These are phyloP conservation scores for Tetanocera ferruginea DNA, from an alignment of 2,888 invertebrate species.

Conservation along the genomic window DNA sequence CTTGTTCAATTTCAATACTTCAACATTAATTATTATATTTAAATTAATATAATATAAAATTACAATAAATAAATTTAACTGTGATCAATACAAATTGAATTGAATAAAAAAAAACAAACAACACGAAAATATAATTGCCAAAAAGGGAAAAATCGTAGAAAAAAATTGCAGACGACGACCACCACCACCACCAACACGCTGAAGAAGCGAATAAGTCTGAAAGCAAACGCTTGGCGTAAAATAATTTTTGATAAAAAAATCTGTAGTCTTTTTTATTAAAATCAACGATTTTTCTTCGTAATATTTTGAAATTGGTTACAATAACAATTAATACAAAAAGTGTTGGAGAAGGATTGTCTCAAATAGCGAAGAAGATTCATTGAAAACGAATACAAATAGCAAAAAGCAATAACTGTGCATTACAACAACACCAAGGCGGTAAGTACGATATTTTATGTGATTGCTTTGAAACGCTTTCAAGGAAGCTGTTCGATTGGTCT, in stretches of 20 bases:
- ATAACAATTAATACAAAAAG: background rate
- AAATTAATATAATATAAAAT: slow-evolving; percentile 58
- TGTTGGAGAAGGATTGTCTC: background rate
- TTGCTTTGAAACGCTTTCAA: background rate
- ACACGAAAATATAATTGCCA: slow-evolving; percentile 42
- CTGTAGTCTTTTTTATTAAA: slow-evolving; percentile 2
- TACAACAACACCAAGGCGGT: slow-evolving; percentile 31
- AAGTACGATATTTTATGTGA: slow-evolving; percentile 2
- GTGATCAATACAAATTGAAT: slow-evolving; percentile 59
- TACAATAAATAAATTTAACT: slow-evolving; percentile 60
- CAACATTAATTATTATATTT: slow-evolving; percentile 61
- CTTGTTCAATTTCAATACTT: slow-evolving; percentile 67
- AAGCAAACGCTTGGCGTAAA: slow-evolving; percentile 47
- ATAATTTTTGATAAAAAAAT: slow-evolving; percentile 25
- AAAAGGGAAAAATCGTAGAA: slow-evolving; percentile 49
- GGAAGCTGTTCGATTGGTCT: background rate
- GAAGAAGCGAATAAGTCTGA: slow-evolving; percentile 45
- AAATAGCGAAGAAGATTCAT: background rate
- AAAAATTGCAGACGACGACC: slow-evolving; percentile 45
- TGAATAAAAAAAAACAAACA: slow-evolving; percentile 43
- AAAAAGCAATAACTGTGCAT: slow-evolving; percentile 38
- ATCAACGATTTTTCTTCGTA: slow-evolving; percentile 12
- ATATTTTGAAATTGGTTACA: background rate
- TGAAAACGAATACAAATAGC: background rate
- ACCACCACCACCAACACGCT: slow-evolving; percentile 38